Evolutionary conservation across 2,113 vertebrate genomes (phyloP), one percentile per base, ranked within the genome.

Genomic region (Cygnus atratus): DNA sequence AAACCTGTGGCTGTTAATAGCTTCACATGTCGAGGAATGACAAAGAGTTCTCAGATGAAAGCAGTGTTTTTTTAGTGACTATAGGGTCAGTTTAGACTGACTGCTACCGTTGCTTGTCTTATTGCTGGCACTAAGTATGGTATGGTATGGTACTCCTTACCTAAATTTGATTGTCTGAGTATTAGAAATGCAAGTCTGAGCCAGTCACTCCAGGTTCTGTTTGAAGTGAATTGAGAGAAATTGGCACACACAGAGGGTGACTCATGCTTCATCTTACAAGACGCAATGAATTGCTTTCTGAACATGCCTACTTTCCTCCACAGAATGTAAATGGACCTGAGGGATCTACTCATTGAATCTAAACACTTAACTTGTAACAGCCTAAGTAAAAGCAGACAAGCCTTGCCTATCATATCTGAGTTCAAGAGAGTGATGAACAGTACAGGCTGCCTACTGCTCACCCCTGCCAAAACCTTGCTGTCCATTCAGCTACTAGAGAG

Each of bases 321-420:
- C 59, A 1, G 11, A 83, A 88, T 35, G 24, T 88, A 95, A 95
- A 91, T 81, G 84, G 84, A 90, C 89, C 71, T 88, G 29, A 44
- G 87, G 71, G 85, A 93, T 92, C 88, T 85, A 6, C 81, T 94
- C 43, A 26, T 48, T 72, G 66, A 39, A 39, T 89, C 74, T 33
- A 75, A 89, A 84, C 74, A 78, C 72, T 79, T 66, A 88, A 65
- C 87, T 70, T 41, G 7, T 50, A 95, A 84, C 37, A 71, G 28
- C 8, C 17, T 80, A 80, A 91, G 76, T 80, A 92, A 91, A 92
- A 96, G 73, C 68, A 88, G 83, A 81, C 41, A 55, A 87, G 86
- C 81, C 4, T 14, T 93, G 24, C 24, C 44, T 41, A 33, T 55
- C 83, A 50, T 28, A 11, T 39, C 20, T 16, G 44, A 48, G 15